phyloP scores from a whole-genome alignment of 1,140 invertebrate genomes.

The Drosophila parvula region DNA sequence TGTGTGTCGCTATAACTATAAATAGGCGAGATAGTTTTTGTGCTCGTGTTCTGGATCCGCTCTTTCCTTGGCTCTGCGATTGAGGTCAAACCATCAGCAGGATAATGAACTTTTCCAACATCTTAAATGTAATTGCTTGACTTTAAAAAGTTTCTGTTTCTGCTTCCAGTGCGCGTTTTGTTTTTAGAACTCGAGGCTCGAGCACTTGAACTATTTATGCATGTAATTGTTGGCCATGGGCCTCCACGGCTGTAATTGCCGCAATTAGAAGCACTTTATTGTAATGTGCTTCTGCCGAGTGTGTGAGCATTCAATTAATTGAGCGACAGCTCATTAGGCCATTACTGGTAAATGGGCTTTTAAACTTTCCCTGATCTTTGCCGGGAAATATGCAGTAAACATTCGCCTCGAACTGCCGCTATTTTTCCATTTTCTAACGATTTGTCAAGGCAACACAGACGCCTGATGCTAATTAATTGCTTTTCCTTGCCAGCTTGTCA shows the following conservation, averaged over 20 bases:
- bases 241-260: conserved; percentile 31
- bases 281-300: conserved; percentile 28
- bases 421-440: background rate
- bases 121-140: conserved; percentile 54
- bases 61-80: conserved; percentile 55
- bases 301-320: conserved; percentile 47
- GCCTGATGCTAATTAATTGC: conserved; percentile 57
- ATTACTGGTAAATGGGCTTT: background rate
- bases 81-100: conserved; percentile 73
- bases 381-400: background rate
- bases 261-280: conserved; percentile 44
- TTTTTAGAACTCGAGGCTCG: conserved; percentile 28
- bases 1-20: conserved; percentile 53
- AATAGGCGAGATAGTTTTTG: conserved; percentile 76
- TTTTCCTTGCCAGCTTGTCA: conserved; percentile 31
- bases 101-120: conserved; percentile 76
- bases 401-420: background rate
- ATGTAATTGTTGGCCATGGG: conserved; percentile 36
- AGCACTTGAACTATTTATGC: conserved; percentile 38
- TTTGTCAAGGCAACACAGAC: conserved; percentile 13
- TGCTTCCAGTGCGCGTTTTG: conserved; percentile 18
- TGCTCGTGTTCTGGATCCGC: conserved; percentile 56
- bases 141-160: conserved; percentile 61
- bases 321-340: conserved; percentile 12
- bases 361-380: background rate